phyloP scores from a whole-genome alignment of 2,888 invertebrate genomes.

The Cenopis cana region DNA sequence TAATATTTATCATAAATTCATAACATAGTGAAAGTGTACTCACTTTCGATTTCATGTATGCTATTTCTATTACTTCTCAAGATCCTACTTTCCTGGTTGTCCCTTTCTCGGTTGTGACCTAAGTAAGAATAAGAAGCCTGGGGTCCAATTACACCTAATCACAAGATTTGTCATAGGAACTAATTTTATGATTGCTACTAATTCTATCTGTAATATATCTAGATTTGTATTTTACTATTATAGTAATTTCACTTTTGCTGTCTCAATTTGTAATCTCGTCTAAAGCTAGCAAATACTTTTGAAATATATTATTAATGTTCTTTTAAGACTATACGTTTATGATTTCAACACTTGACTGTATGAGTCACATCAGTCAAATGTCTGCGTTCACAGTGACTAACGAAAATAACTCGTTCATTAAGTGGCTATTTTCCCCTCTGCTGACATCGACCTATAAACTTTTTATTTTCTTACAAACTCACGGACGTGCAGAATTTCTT shows the following conservation, averaged over 20 bases:
- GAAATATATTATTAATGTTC: conserved; percentile 19
- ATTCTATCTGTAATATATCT: not conserved
- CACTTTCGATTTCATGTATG: not conserved
- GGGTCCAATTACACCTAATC: no score
- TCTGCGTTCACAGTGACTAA: conserved; percentile 31
- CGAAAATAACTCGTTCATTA: conserved; percentile 62
- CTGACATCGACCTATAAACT: conserved; percentile 67
- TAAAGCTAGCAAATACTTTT: not conserved
- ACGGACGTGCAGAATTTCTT: conserved; percentile 61
- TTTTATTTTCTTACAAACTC: conserved; percentile 59
- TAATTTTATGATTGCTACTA: no score
- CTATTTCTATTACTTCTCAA: not conserved
- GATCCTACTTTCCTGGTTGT: no score
- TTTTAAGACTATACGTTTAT: conserved; percentile 9
- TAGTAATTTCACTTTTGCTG: not conserved
- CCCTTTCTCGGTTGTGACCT: no score
- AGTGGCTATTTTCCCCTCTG: conserved; percentile 60
- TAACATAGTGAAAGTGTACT: not conserved
- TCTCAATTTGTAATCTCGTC: not conserved
- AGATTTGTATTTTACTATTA: not conserved
- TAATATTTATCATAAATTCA: no score
- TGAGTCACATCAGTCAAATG: conserved; percentile 45
- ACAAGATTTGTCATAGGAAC: no score
- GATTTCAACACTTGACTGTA: conserved; percentile 24
- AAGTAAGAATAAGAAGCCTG: no score